Evolutionary conservation across 2,113 vertebrate species (phyloP), one percentile per base, ranked within the genome.

Genomic region (Notothenia coriiceps): DNA sequence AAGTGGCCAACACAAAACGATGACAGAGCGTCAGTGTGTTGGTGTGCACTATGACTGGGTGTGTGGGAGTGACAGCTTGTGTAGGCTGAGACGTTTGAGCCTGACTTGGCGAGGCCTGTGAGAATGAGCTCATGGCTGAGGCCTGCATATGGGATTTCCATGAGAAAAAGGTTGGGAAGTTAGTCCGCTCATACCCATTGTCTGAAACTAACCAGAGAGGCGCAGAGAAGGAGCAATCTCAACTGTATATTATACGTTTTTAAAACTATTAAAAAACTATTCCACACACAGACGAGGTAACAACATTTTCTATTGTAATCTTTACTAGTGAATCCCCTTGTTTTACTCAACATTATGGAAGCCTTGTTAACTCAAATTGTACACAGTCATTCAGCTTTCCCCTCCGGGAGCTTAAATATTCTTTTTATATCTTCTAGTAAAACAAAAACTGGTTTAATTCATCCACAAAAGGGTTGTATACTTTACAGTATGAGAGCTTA

Each of bases 181-280:
- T 82, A 54, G 92, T 83, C 65, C 50, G 66, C 91, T 95, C 88
- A 79, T 91, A 90, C 62, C 85, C 67, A 94, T 86, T 87, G 90
- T 90, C 93, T 95, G 96, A 96, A 94, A 93, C 86, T 96, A 96
- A 96, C 90, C 95, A 96, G 95, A 72, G 69, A 57, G 52, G 29
- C 43, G 9, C 0, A 14, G 77, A 54, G 66, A 73, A 51, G 60
- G 65, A 88, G 79, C 35, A 33, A 77, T 49, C 75, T 20, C 62
- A 22, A 74, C 77, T 80, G 91, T 88, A 82, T 83, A 84, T 54
- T 78, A 59, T 13, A 52, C 56, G 40, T 49, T 82, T 69, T 85
- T 67, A 67, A 86, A 90, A 80, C 74, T 74, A 80, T 56, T 86
- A 25, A 68, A 60, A 64, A 63, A 25, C 15, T 4, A 64, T n/a